Conservation (phyloP, 2,888 invertebrate genomes). For the Aleiodes leptofemur region DNA sequence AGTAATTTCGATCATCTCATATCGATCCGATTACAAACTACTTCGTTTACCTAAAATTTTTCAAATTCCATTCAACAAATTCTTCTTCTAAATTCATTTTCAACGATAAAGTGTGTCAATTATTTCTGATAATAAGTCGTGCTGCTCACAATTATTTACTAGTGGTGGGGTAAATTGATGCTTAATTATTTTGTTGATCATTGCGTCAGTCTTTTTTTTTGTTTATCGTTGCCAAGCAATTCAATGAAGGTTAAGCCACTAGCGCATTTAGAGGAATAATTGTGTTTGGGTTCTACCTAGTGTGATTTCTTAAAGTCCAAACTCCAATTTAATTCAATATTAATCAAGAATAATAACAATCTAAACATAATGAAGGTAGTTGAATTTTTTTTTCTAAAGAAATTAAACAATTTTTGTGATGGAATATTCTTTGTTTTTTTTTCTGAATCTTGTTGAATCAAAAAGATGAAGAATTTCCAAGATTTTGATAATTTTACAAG, state of each 20-base stretch:
- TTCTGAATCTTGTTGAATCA: too few species aligned
- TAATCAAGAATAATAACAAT: too few species aligned
- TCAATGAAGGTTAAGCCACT: slow-evolving; percentile 20
- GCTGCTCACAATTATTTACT: neutral
- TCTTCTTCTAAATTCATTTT: slow-evolving; percentile 17
- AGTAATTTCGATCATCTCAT: slow-evolving; percentile 57
- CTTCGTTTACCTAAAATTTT: slow-evolving; percentile 24
- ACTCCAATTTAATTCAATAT: too few species aligned
- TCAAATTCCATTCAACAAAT: slow-evolving; percentile 19
- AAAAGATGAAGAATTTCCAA: too few species aligned
- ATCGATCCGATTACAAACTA: slow-evolving; percentile 57
- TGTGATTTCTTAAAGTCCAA: too few species aligned
- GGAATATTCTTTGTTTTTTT: too few species aligned
- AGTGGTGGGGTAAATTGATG: neutral
- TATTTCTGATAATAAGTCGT: neutral
- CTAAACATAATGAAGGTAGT: too few species aligned
- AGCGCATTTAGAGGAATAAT: neutral
- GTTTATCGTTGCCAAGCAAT: slow-evolving; percentile 32
- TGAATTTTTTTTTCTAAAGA: too few species aligned
- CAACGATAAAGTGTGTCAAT: neutral
- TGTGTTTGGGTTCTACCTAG: too few species aligned
- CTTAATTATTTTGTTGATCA: neutral
- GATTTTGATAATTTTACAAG: too few species aligned
- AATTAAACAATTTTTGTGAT: too few species aligned
- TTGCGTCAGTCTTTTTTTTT: slow-evolving; percentile 9